phyloP scores from a whole-genome alignment of 2,888 invertebrate genomes.

The Drosophila neotestacea region DNA sequence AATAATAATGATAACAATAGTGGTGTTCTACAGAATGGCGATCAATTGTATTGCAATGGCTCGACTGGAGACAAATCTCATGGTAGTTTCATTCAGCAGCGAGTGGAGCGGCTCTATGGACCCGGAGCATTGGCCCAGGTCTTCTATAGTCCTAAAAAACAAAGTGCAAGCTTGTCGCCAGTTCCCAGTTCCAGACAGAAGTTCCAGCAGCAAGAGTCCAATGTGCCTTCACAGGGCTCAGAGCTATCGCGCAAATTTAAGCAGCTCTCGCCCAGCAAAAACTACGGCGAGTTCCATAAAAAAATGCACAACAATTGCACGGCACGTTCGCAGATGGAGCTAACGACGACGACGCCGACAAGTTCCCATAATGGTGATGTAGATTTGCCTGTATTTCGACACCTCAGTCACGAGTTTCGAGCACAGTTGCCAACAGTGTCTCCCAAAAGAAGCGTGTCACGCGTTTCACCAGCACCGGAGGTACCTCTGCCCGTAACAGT shows the following conservation, averaged over 20 bases:
- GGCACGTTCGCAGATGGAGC: conserved; percentile 30
- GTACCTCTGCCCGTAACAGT: conserved; percentile 12
- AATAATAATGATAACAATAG: conserved; percentile 38
- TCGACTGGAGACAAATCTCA: conserved; percentile 37
- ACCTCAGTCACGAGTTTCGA: conserved; percentile 93
- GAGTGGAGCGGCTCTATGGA: conserved; percentile 95
- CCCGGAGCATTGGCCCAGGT: conserved; percentile 94
- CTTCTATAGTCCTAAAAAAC: conserved; percentile 89
- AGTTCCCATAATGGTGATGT: conserved; percentile 49
- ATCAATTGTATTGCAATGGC: conserved; percentile 63
- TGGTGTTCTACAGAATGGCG: conserved; percentile 66
- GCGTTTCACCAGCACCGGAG: conserved; percentile 47
- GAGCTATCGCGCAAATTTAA: conserved; percentile 85
- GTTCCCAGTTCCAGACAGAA: conserved; percentile 22
- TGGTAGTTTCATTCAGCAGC: conserved; percentile 93
- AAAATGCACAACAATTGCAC: conserved; percentile 63
- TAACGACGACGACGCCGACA: conserved; percentile 1
- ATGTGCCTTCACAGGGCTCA: conserved; percentile 56
- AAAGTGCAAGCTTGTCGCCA: conserved; percentile 33
- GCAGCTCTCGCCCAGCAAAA: conserved; percentile 82
- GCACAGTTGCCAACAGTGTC: conserved; percentile 90
- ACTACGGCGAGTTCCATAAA: conserved; percentile 79
- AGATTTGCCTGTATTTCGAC: conserved; percentile 91
- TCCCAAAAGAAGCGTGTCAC: conserved; percentile 85
- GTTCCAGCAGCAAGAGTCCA: conserved; percentile 20